A percentile compares a stretch with the other conserved stretches of the same genome.
phyloP scores from a whole-genome alignment of 1,140 invertebrate genomes.

The Megalopta genalis region DNA sequence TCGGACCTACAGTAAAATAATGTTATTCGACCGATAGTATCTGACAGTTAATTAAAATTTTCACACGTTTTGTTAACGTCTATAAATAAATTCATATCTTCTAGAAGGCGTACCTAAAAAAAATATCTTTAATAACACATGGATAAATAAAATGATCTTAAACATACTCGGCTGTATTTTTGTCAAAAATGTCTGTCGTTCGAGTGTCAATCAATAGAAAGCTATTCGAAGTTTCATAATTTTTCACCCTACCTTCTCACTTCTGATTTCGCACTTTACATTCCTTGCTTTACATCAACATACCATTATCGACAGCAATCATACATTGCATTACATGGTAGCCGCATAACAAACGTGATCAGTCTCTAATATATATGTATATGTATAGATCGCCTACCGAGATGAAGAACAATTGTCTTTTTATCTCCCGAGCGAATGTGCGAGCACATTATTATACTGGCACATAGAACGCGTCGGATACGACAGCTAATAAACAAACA shows the following conservation, averaged over 20 bases:
- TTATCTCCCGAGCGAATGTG: neutral
- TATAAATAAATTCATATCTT: too few relatives aligned
- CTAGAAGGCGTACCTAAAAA: too few relatives aligned
- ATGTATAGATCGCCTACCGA: conserved; percentile 13
- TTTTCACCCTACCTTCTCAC: too few relatives aligned
- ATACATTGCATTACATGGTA: conserved; percentile 10
- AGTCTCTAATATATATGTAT: neutral
- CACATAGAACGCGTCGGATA: neutral
- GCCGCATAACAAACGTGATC: conserved; percentile 17
- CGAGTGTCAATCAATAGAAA: neutral
- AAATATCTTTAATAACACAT: too few relatives aligned
- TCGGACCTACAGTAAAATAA: too few relatives aligned
- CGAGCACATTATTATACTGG: conserved; percentile 22
- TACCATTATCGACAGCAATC: neutral
- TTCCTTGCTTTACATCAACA: neutral
- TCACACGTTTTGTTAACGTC: too few relatives aligned
- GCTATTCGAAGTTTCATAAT: neutral
- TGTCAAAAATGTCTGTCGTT: too few relatives aligned
- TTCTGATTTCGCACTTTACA: neutral
- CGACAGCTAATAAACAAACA: conserved; percentile 45
- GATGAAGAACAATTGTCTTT: conserved; percentile 33
- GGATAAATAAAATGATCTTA: too few relatives aligned
- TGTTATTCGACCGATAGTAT: too few relatives aligned
- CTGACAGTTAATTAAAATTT: too few relatives aligned
- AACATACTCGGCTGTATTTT: too few relatives aligned